Conservation (phyloP, 2,888 invertebrate species). For the Cotesia congregata region DNA sequence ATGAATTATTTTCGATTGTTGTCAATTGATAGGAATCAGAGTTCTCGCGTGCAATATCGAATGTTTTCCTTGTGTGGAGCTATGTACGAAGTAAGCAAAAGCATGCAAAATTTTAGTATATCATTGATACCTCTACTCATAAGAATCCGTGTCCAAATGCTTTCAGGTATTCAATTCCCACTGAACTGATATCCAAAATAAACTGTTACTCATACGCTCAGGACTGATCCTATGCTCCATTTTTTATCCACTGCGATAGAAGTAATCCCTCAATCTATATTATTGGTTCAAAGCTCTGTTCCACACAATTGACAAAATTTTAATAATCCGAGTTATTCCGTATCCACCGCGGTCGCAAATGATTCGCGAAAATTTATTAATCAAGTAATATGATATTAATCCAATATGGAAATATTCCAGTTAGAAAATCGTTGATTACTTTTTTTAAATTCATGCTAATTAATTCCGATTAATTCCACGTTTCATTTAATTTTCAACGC, state of each 20-base stretch:
- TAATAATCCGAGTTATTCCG: constrained; percentile 17
- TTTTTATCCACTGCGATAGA: constrained; percentile 22
- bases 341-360: constrained; percentile 16
- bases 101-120: constrained; percentile 36
- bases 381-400: no score
- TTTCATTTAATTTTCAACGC: constrained; percentile 37
- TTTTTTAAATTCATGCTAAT: constrained; percentile 47
- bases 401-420: constrained; percentile 10
- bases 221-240: constrained; percentile 20
- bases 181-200: constrained; percentile 24
- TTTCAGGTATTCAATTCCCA: constrained; percentile 37
- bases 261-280: constrained; percentile 15
- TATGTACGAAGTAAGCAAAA: constrained; percentile 37
- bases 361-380: constrained; percentile 8
- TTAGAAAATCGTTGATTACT: constrained; percentile 15
- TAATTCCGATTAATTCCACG: constrained; percentile 46
- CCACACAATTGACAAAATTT: constrained; percentile 38
- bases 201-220: constrained; percentile 10
- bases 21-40: constrained; percentile 38
- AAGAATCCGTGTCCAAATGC: constrained; percentile 41
- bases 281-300: constrained; percentile 28
- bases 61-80: constrained; percentile 28
- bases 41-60: constrained; percentile 33
- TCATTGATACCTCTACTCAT: constrained; percentile 33
- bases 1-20: constrained; percentile 26